Evolutionary conservation across 2,113 vertebrate genomes (phyloP).

Genomic region (Pterocles burchelli): DNA sequence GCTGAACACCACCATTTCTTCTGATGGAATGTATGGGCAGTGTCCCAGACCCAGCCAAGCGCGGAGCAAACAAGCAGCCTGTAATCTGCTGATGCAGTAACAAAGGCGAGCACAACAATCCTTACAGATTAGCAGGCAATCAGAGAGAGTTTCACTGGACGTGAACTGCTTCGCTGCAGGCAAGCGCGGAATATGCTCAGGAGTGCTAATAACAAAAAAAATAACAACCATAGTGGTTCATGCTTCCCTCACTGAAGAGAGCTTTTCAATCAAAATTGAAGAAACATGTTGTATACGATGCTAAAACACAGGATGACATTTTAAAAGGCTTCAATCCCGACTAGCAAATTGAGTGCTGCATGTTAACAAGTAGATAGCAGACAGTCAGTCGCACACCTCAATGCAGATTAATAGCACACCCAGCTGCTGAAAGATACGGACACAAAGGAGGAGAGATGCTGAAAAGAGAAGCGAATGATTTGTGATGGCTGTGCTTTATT

Average conservation of each 20-base stretch:
- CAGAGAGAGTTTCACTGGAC: background rate
- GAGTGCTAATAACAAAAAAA: background rate
- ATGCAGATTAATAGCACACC: conserved; percentile 23
- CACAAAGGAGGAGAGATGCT: background rate
- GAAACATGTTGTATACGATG: background rate
- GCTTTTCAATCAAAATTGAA: background rate
- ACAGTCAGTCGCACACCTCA: background rate
- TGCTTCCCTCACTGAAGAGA: background rate
- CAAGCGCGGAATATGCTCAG: background rate
- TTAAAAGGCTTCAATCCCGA: conserved; percentile 16
- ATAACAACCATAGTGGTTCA: background rate
- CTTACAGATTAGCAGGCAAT: conserved; percentile 3
- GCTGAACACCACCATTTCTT: background rate
- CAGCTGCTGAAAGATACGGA: background rate
- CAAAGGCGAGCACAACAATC: background rate
- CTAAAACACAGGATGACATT: background rate
- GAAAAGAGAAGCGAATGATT: background rate
- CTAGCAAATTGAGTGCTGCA: background rate
- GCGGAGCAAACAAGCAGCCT: background rate
- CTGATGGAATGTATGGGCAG: background rate
- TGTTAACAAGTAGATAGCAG: background rate
- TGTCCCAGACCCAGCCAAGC: background rate
- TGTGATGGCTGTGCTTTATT: background rate
- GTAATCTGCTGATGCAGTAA: background rate
- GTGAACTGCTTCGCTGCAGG: background rate